A percentile compares a stretch with the other conserved stretches of the same genome.
Conservation (phyloP, 2,888 invertebrate species). For the Nowickia ferox region DNA sequence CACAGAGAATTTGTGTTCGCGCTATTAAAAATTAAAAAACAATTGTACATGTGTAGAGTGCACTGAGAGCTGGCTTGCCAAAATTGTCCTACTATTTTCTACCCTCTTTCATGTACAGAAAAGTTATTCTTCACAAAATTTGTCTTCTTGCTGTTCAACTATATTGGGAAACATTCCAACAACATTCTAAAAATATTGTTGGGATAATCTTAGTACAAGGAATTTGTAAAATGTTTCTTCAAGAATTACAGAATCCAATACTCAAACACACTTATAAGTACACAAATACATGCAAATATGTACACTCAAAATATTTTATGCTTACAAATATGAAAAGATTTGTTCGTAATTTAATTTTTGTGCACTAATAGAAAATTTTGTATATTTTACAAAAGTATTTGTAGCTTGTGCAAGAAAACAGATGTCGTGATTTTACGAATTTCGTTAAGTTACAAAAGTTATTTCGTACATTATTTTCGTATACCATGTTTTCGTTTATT, state of each 20-base stretch:
- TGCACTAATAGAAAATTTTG: no score
- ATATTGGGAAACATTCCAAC: conserved; percentile 73
- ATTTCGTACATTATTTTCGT: no score
- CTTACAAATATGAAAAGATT: no score
- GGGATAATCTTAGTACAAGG: conserved; percentile 74
- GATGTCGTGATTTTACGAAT: no score
- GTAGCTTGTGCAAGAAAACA: no score
- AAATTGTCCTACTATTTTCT: neutral
- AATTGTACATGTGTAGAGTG: neutral
- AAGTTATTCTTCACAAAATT: conserved; percentile 16
- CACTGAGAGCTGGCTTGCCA: neutral
- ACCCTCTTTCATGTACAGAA: neutral
- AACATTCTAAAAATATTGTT: conserved; percentile 78
- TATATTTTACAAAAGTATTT: no score
- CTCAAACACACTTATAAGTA: neutral
- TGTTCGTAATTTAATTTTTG: no score
- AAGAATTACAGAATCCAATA: conserved; percentile 50
- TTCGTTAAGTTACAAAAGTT: no score
- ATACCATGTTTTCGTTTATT: no score
- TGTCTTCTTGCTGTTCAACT: conserved; percentile 31
- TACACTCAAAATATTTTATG: neutral
- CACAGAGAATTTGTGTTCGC: no score
- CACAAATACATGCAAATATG: neutral
- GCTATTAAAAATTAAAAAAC: no score
- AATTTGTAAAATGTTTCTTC: conserved; percentile 64